Percentiles rank a stretch among this genome's conserved stretches.
Conservation (phyloP, 2,797 vertebrate genomes). For the Danio aesculapii region DNA sequence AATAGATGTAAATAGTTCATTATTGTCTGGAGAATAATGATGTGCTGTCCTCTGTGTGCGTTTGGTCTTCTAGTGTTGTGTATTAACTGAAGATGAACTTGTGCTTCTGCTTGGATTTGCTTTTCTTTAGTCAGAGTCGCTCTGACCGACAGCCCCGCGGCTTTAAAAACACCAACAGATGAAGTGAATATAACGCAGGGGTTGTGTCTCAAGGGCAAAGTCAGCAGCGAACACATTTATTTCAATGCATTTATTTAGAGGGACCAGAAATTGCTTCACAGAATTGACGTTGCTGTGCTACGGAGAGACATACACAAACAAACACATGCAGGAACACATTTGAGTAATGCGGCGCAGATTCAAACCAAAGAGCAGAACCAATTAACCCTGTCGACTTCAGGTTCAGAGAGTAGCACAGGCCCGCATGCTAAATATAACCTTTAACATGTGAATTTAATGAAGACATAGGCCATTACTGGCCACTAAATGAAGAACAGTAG, state of each 20-base stretch:
- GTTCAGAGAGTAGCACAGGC: not conserved
- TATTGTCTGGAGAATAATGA: too few relatives aligned
- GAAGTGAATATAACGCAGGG: not conserved
- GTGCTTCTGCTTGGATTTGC: not conserved
- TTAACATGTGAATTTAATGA: constrained; percentile 1
- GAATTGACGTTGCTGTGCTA: not conserved
- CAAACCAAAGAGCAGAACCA: not conserved
- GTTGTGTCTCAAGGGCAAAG: constrained; percentile 14
- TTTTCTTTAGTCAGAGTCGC: not conserved
- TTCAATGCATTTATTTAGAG: not conserved
- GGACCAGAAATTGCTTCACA: not conserved
- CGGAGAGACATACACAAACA: not conserved
- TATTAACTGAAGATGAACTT: not conserved
- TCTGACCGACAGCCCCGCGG: not conserved
- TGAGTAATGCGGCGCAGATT: not conserved
- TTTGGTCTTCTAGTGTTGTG: not conserved
- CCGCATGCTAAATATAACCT: not conserved
- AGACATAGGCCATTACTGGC: not conserved
- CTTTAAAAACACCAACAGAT: not conserved
- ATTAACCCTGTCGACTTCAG: not conserved
- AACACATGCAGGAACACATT: not conserved
- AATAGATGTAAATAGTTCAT: too few relatives aligned
- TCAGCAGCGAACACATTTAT: not conserved
- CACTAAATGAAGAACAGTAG: not conserved
- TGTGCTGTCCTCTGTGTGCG: too few relatives aligned